Evolutionary conservation across 2,113 vertebrate genomes (phyloP), one percentile per base, ranked within the genome.

Genomic region (Speoplatyrhinus poulsoni): DNA sequence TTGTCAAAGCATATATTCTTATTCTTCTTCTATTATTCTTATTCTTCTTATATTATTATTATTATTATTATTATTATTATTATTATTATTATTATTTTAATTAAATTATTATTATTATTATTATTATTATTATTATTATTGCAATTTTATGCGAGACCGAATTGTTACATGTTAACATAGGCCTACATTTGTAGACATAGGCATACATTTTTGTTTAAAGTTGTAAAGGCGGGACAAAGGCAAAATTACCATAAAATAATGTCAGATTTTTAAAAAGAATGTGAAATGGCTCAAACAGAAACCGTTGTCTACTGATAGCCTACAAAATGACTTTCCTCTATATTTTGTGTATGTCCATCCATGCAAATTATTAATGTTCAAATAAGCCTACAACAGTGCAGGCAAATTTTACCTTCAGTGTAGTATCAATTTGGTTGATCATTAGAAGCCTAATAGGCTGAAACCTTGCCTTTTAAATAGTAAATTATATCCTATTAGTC

Each of bases 371-470:
- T 41, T 41, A 8, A 41, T 26, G 26, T 26, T 41, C 46, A 69
- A 71, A 61, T 69, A 67, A 32, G 69, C 52, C 74, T 78, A 67
- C 81, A 87, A 85, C 80, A 79, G 76, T 70, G 79, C 61, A 85
- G 73, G 65, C 71, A 72, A 69, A 75, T 53, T 32, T 54, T 17
- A 59, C 79, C 66, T 66, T 82, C 32, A 85, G 87, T 91, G 87
- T 91, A 91, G 89, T 91, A 91, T 87, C 84, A 90, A 82, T 88
- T 79, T 78, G 85, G 88, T 89, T 91, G 87, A 90, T 91, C 84
- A 91, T 90, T 69, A 69, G 17, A 89, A 85, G 76, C 17, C 19
- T 88, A 87, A 85, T 90, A 77, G 9, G 4, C 60, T 17, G 75
- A 62, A 77, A 81, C 68, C 32, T 57, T 62, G 1, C 15, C 13